These are phyloP conservation scores for Ganaspis brasiliensis DNA, from an alignment of 2,888 invertebrate species.

Conservation along the genomic window DNA sequence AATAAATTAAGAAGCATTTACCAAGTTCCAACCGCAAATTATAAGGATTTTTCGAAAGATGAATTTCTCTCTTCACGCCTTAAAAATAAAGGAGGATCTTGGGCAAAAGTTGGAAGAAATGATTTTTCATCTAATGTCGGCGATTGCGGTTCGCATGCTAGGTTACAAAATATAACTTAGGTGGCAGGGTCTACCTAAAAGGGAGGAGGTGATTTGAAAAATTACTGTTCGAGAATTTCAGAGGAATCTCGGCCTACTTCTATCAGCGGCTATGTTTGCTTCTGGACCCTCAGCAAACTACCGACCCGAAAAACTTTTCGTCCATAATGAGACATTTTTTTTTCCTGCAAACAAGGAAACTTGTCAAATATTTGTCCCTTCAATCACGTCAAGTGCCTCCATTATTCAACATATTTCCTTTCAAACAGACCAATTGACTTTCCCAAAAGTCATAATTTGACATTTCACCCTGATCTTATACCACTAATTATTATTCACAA, in stretches of 20 bases:
- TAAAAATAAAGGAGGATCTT: background rate
- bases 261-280: constrained; percentile 39
- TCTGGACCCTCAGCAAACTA: constrained; percentile 33
- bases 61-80: constrained; percentile 31
- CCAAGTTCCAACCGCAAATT: background rate
- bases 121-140: constrained; percentile 12
- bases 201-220: constrained; percentile 32
- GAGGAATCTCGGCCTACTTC: constrained; percentile 24
- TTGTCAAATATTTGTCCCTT: constrained; percentile 34
- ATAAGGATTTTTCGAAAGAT: background rate
- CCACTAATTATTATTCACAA: too few relatives aligned
- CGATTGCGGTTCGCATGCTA: background rate
- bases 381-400: constrained; percentile 5
- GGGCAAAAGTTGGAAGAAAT: background rate
- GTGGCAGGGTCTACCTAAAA: background rate
- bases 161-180: constrained; percentile 28
- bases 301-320: constrained; percentile 8
- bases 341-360: constrained; percentile 9
- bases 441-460: too few relatives aligned
- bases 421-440: background rate
- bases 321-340: constrained; percentile 27
- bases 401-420: background rate
- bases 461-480: too few relatives aligned
- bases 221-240: constrained; percentile 18
- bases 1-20: constrained; percentile 2